Conservation (phyloP, 2,113 vertebrate genomes). For the Paedocypris sp. region DNA sequence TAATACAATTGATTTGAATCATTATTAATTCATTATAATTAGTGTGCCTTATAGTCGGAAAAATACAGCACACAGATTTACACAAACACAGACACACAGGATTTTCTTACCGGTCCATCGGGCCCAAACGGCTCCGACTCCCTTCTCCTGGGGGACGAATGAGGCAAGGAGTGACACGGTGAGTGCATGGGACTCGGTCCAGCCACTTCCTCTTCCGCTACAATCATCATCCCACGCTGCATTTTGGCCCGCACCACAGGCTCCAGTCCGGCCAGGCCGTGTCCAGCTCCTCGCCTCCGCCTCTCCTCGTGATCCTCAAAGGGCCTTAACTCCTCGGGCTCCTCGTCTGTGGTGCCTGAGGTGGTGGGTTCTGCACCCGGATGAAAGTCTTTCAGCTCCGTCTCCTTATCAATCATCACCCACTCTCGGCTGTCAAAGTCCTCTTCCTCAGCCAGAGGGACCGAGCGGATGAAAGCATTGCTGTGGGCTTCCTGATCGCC, state of each 20-base stretch:
- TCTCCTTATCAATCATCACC: slow-evolving; percentile 98
- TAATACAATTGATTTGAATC: too few species aligned
- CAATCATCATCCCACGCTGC: slow-evolving; percentile 73
- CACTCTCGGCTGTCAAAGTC: slow-evolving; percentile 98
- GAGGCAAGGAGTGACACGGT: slow-evolving; percentile 81
- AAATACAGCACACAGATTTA: neutral
- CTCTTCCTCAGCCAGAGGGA: slow-evolving; percentile 92
- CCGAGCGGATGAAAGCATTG: slow-evolving; percentile 92
- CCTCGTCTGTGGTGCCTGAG: slow-evolving; percentile 91
- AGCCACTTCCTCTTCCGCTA: slow-evolving; percentile 81
- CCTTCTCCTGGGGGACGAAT: slow-evolving; percentile 74
- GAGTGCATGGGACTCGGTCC: slow-evolving; percentile 77
- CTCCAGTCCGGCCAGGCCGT: slow-evolving; percentile 45
- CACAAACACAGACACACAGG: neutral
- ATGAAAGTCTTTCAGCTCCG: slow-evolving; percentile 90
- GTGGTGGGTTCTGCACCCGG: slow-evolving; percentile 71
- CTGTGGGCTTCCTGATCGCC: slow-evolving; percentile 94
- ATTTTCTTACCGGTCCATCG: slow-evolving; percentile 85
- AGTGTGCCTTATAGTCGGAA: too few species aligned
- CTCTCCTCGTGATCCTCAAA: slow-evolving; percentile 84
- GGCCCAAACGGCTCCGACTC: slow-evolving; percentile 88
- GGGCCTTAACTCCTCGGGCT: slow-evolving; percentile 88
- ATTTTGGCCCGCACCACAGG: slow-evolving; percentile 73
- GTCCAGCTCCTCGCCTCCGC: slow-evolving; percentile 44
- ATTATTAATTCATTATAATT: too few species aligned